A percentile compares a stretch with the other conserved stretches of the same genome.
phyloP scores from a whole-genome alignment of 2,797 vertebrate species.

The Setipinna tenuifilis region DNA sequence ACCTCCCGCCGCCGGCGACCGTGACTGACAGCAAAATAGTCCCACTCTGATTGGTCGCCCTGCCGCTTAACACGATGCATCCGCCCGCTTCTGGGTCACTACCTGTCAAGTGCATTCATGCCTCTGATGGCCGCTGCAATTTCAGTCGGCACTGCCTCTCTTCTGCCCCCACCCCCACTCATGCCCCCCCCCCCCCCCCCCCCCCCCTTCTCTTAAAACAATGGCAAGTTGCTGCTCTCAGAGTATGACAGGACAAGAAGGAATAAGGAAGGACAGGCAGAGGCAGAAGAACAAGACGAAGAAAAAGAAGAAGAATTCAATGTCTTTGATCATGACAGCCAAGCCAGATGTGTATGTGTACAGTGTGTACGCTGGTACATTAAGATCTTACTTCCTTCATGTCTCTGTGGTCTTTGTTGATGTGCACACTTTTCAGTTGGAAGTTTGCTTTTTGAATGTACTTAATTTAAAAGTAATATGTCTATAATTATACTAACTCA shows the following conservation, averaged over 20 bases:
- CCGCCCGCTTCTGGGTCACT: conserved; percentile 21
- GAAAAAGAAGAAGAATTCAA: not conserved
- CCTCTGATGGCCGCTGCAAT: not conserved
- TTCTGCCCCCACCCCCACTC: not conserved
- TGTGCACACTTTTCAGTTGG: not conserved
- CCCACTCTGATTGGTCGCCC: not conserved
- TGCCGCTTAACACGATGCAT: not conserved
- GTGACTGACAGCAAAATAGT: conserved; percentile 13
- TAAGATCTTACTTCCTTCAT: no score
- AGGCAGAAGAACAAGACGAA: not conserved
- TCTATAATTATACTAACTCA: no score
- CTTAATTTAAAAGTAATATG: no score
- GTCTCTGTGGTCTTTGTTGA: not conserved
- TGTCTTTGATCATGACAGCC: not conserved
- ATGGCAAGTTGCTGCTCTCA: no score
- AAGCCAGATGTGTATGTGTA: not conserved
- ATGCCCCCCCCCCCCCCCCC: no score
- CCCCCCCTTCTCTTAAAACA: no score
- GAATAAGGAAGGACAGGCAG: no score
- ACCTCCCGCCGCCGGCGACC: not conserved
- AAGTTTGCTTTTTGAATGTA: not conserved
- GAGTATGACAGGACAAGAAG: no score
- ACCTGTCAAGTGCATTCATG: conserved; percentile 9
- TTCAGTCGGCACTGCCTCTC: not conserved
- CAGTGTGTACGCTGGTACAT: not conserved